phyloP scores from a whole-genome alignment of 2,888 invertebrate species.

The Nycteola revayana region DNA sequence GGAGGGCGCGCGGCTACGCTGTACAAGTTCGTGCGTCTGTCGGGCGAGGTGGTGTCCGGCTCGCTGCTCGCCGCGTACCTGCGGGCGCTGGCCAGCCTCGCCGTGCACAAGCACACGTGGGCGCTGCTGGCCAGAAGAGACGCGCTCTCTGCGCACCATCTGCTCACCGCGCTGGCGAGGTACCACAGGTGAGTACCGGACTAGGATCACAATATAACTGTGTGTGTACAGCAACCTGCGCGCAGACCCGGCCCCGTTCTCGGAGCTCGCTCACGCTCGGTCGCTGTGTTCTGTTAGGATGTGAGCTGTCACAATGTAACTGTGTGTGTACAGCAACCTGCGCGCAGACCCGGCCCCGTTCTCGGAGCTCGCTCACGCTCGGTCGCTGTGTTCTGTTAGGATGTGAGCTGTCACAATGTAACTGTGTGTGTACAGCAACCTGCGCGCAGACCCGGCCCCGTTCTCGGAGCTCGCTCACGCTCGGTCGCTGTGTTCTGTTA shows the following conservation, averaged over 20 bases:
- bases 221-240: slow-evolving; percentile 25
- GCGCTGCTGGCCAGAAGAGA: slow-evolving; percentile 65
- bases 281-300: no score
- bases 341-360: no score
- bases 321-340: no score
- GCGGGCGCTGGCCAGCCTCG: slow-evolving; percentile 91
- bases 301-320: no score
- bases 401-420: no score
- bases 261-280: slow-evolving; percentile 74
- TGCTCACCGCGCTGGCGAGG: slow-evolving; percentile 84
- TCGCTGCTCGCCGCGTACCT: slow-evolving; percentile 93
- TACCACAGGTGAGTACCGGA: slow-evolving; percentile 83
- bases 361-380: no score
- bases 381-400: no score
- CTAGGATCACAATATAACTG: not conserved
- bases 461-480: no score
- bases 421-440: no score
- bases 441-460: no score
- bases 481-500: no score
- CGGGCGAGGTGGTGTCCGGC: slow-evolving; percentile 92
- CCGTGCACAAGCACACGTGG: slow-evolving; percentile 89
- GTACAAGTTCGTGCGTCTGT: slow-evolving; percentile 94
- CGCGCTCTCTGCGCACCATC: slow-evolving; percentile 63
- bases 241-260: slow-evolving; percentile 82
- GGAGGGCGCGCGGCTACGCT: slow-evolving; percentile 88